Base-by-base conservation (phyloP, 2,888 invertebrate species). In the Drosophila putrida region DNA sequence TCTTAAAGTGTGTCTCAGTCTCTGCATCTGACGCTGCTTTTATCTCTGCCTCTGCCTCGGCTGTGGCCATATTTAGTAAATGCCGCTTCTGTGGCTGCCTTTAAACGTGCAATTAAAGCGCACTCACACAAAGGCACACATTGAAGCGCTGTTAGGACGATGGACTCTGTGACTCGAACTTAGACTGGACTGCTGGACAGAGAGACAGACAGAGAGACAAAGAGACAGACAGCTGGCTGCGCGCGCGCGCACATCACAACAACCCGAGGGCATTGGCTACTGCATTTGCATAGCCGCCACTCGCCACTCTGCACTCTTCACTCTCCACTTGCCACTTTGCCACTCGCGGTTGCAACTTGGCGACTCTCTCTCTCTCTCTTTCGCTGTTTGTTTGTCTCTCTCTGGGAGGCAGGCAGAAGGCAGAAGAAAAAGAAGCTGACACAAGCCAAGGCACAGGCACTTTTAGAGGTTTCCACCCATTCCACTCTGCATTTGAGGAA, bases 261-360 rank as follows among this genome's bases (percentile, higher is more conserved):
- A 91, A 88, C 90, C 90, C 76, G 81, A 86, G 91, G 90, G 90
- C 78, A 90, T 89, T 90, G 90, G 91, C 90, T 91, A 91, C 90
- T 90, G 90, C 91, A 90, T 91, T 91, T 90, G 90, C 90, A 90
- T 90, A 88, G 88, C 87, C 78, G 86, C 79, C 72, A 69, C 69
- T 69, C 58, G 49, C 66, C 59, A 38, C 36, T 8, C 39, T 10
- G 8, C 47, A 33, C 15, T 39, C 54, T 20, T 20, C 35, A 36
- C 39, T 39, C 54, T 20, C 27, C 35, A 36, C 39, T 38, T 28
- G 2, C 25, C 11, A 25, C 6, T 35, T 13, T 20, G 4, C 35
- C 51, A 28, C 28, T 36, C 43, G 11, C 38, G n/a, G 6, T 44
- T 38, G 38, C 38, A 15, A 15, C 38, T 38, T 15, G 15, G 9